Conservation (phyloP, 2,888 invertebrate genomes). For the Ypsolopha sequella region DNA sequence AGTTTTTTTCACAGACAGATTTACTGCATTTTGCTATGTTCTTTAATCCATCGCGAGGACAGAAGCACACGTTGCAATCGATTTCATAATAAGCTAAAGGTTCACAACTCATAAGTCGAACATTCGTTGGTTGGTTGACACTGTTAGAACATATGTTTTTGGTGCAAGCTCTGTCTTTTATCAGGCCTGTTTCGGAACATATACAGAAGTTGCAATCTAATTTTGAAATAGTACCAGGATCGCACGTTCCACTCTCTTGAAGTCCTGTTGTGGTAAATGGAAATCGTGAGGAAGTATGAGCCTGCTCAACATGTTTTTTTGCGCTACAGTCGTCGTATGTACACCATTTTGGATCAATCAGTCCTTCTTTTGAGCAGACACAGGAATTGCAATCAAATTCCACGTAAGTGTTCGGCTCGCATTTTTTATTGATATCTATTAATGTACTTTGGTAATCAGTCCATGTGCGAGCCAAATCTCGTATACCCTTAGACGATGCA, state of each 20-base stretch:
- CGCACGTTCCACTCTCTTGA: slow-evolving; percentile 20
- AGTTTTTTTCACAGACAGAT: slow-evolving; percentile 43
- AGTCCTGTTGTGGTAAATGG: neutral
- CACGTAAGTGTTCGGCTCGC: slow-evolving; percentile 47
- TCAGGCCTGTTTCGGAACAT: slow-evolving; percentile 39
- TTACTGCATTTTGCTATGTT: slow-evolving; percentile 56
- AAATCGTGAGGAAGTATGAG: slow-evolving; percentile 17
- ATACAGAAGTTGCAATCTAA: slow-evolving; percentile 56
- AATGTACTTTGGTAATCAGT: no score
- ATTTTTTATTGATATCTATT: slow-evolving; percentile 22
- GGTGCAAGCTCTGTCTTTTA: slow-evolving; percentile 38
- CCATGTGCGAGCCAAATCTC: no score
- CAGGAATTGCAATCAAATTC: slow-evolving; percentile 57
- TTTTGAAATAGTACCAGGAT: slow-evolving; percentile 40
- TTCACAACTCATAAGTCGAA: slow-evolving; percentile 31
- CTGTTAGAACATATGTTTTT: slow-evolving; percentile 32
- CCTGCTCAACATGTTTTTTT: slow-evolving; percentile 27
- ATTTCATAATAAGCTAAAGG: slow-evolving; percentile 48
- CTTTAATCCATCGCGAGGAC: slow-evolving; percentile 44
- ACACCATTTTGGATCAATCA: slow-evolving; percentile 52
- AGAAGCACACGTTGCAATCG: slow-evolving; percentile 54
- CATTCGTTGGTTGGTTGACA: slow-evolving; percentile 5
- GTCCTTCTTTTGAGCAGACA: slow-evolving; percentile 47
- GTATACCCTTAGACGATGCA: neutral
- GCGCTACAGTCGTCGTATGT: slow-evolving; percentile 50